phyloP scores from a whole-genome alignment of 2,113 vertebrate genomes.

The Cacatua alba region DNA sequence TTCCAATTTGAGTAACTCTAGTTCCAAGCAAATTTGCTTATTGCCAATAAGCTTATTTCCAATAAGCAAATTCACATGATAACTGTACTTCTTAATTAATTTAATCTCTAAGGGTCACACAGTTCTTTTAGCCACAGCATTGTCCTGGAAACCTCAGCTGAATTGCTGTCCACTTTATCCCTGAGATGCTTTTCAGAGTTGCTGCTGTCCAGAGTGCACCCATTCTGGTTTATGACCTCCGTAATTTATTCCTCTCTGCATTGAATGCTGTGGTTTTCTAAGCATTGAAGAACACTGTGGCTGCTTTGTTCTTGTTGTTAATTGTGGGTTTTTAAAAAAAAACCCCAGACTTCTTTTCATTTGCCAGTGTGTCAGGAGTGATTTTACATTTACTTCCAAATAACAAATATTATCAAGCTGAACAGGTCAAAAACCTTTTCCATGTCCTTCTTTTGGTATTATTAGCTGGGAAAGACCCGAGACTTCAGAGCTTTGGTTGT shows the following conservation, averaged over 20 bases:
- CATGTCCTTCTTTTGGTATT: background rate
- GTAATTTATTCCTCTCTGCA: conserved; percentile 3
- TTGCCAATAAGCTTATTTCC: background rate
- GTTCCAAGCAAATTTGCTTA: background rate
- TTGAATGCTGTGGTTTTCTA: background rate
- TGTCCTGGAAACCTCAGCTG: background rate
- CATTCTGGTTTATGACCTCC: background rate
- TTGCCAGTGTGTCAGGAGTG: background rate
- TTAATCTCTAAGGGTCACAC: background rate
- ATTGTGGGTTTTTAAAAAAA: background rate
- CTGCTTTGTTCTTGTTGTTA: background rate
- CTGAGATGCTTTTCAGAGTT: background rate
- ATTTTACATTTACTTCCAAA: background rate
- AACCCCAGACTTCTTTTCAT: background rate
- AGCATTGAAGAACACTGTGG: background rate
- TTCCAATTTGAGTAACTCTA: background rate
- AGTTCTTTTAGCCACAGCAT: background rate
- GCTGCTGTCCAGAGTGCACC: background rate
- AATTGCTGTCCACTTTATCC: background rate
- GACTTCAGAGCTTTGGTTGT: background rate
- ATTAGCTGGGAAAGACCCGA: background rate
- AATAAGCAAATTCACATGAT: background rate
- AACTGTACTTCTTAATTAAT: background rate
- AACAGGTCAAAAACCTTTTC: background rate
- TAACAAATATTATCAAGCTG: background rate